Conservation (phyloP, 2,888 invertebrate genomes). For the Crocallis elinguaria region DNA sequence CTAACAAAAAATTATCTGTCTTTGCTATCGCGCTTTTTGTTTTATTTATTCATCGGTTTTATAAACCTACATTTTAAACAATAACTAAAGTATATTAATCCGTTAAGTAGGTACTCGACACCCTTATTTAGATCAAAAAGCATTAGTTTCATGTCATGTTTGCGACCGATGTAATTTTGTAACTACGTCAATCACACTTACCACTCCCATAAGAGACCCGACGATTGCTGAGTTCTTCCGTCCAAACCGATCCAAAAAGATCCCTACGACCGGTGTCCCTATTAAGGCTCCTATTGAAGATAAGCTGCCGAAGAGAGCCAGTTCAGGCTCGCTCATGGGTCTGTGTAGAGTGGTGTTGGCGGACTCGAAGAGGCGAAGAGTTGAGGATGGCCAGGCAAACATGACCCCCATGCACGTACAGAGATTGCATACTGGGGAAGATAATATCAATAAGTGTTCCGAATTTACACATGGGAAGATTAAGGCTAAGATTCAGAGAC, state of each 20-base stretch:
- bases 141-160: too few relatives aligned
- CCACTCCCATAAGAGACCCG: conserved; percentile 51
- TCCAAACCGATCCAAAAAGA: conserved; percentile 56
- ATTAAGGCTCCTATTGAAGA: conserved; percentile 60
- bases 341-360: conserved; percentile 61
- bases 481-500: too few relatives aligned
- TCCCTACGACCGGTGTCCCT: conserved; percentile 53
- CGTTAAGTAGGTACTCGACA: too few relatives aligned
- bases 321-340: conserved; percentile 60
- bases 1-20: too few relatives aligned
- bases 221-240: conserved; percentile 54
- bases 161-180: too few relatives aligned
- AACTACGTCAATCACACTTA: too few relatives aligned
- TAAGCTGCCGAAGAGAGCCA: conserved; percentile 60
- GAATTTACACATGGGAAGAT: too few relatives aligned
- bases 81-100: too few relatives aligned
- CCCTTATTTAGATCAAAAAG: too few relatives aligned
- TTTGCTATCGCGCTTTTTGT: too few relatives aligned
- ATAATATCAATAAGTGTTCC: conserved; percentile 16
- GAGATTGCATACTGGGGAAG: conserved; percentile 56
- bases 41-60: too few relatives aligned
- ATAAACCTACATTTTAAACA: too few relatives aligned
- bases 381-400: conserved; percentile 67
- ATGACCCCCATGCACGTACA: conserved; percentile 59
- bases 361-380: conserved; percentile 59